Base-by-base conservation (phyloP, 2,888 invertebrate genomes). In the Amphimallon solstitiale region DNA sequence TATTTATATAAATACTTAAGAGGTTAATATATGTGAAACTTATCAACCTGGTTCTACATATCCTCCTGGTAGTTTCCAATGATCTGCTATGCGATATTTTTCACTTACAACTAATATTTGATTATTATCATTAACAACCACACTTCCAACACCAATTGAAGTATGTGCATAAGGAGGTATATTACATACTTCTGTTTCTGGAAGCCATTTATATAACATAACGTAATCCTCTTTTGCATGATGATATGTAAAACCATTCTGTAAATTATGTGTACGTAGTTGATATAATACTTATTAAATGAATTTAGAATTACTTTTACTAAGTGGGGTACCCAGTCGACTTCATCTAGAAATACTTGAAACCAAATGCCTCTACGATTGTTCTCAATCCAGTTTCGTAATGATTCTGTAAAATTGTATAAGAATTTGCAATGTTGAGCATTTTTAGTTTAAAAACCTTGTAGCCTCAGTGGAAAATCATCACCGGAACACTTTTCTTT, bases 41-140 rank as follows among this genome's bases (percentile, higher is more conserved):
- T 52, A 43, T 38, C 19, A 81, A 92, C 93, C 90, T 82, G 90
- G 91, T 80, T 96, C 93, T 14, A 94, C 93, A 83, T 92, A 93
- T 56, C 97, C 97, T 60, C 97, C 97, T 12, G 97, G 97, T 5
- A 97, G 84, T 83, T 97, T 97, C 95, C 95, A 97, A 76, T 89
- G 87, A 2, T 86, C 83, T 48, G 79, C 76, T 14, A 84, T 79
- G 65, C 84, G 82, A 76, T 87, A 87, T 76, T 89, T 88, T 78
- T 97, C 96, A 72, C 88, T 86, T 0, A 97, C 92, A 15, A 93
- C 92, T 59, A 97, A 84, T 61, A 97, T 83, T 82, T 95, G 88
- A 63, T 90, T 86, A 6, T 88, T 85, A 4, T 90, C 87, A 81
- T 95, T 93, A 0, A 94, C 86, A 5, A 97, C 94, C 72, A 96